phyloP scores from a whole-genome alignment of 92 coral and sea anemone genomes.

The Epizoanthus rinbou region DNA sequence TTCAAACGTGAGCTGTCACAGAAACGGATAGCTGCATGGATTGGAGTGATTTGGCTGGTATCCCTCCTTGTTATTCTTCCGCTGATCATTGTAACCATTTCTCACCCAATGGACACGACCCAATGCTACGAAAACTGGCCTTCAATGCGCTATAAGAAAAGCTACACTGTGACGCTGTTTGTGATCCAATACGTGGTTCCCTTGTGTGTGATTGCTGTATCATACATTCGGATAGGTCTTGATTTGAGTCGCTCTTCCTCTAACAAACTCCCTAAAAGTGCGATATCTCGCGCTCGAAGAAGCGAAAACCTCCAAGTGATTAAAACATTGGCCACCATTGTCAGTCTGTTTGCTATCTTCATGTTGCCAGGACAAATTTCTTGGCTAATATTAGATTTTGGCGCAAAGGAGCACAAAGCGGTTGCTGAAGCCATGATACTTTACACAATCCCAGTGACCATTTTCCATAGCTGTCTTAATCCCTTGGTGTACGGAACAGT shows the following conservation, averaged over 20 bases:
- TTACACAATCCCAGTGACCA: constrained; percentile 13
- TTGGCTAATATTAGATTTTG: constrained; percentile 89
- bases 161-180: constrained; percentile 63
- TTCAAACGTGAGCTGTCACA: constrained; percentile 66
- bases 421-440: constrained; percentile 45
- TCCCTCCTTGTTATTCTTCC: constrained; percentile 60
- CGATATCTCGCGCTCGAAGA: constrained; percentile 49
- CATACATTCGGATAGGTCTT: constrained; percentile 69
- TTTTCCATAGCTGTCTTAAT: constrained; percentile 37
- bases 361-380: constrained; percentile 89
- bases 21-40: constrained; percentile 51
- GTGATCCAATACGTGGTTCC: constrained; percentile 80
- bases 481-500: constrained; percentile 41
- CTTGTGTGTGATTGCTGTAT: constrained; percentile 60
- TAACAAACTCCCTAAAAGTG: constrained; percentile 19
- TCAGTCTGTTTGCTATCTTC: constrained; percentile 81
- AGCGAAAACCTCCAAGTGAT: constrained; percentile 87
- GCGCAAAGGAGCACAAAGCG: constrained; percentile 48
- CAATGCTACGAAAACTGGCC: constrained; percentile 63
- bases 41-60: constrained; percentile 63
- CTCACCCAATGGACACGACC: background rate
- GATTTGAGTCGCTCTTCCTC: constrained; percentile 56
- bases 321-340: constrained; percentile 87
- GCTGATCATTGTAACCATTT: constrained; percentile 35
- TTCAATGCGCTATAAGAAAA: constrained; percentile 40